Evolutionary conservation across 2,888 invertebrate species (phyloP), one percentile per base, ranked within the genome.

Genomic region (Ophion costatus): DNA sequence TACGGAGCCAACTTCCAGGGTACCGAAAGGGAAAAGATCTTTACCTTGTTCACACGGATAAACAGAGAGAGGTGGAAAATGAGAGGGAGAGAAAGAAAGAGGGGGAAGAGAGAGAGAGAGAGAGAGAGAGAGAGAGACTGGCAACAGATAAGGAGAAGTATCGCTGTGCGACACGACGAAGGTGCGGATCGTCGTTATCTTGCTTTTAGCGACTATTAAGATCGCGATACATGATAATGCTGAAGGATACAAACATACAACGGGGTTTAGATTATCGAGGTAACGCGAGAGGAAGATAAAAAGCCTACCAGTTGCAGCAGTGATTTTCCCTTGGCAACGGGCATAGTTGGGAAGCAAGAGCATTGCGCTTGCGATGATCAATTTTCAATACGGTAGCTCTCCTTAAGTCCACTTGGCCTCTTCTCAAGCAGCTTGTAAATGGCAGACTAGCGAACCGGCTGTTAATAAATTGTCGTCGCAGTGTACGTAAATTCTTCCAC

Each of bases 321-420:
- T 57, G 81, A 75, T 76, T 81, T 70, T 38, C 45, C 76, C n/a
- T 51, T 76, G 69, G 69, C 81, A 75, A 66, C 56, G 51, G 4
- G 51, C 51, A 56, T 22, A 73, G 66, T 64, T 57, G 38, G 42
- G 57, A 45, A 51, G 63, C 51, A 64, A 69, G 59, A 71, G 38
- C 57, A 75, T 69, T 69, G 67, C 71, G 64, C 74, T 75, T 0
- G 17, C 51, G 51, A 75, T 80, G 74, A 83, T 83, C 75, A 83
- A 83, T 83, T 83, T 83, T 83, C 79, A 79, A 83, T 83, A 76
- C 83, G 67, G 83, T 83, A 83, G 83, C 83, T 83, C 51, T 51
- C 51, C 61, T 76, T 81, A 56, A 69, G 29, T 64, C 38, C 59
- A 70, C 76, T 76, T 71, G 80, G 76, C 75, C 57, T 63, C 69